phyloP scores from a whole-genome alignment of 2,888 invertebrate species.

The Brachyptera putata region DNA sequence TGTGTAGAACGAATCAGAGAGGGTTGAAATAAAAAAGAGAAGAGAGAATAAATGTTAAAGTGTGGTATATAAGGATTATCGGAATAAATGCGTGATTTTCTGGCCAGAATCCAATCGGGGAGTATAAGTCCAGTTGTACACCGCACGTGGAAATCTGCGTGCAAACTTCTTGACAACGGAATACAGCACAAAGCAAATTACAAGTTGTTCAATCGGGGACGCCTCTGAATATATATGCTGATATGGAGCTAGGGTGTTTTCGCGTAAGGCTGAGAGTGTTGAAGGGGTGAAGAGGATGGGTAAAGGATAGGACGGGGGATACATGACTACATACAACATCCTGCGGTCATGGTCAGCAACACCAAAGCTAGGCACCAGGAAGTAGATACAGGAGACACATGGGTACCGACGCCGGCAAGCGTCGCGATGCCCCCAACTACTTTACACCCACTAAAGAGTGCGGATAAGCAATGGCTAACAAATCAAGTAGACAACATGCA shows the following conservation, averaged over 20 bases:
- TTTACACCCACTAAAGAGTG: conserved; percentile 2
- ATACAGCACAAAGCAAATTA: conserved; percentile 22
- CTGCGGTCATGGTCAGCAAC: conserved; percentile 23
- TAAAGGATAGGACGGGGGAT: background rate
- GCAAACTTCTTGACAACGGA: conserved; percentile 26
- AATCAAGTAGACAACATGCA: conserved; percentile 2
- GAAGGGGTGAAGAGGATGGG: background rate
- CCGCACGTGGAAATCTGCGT: conserved; percentile 8
- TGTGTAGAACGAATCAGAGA: conserved; percentile 8
- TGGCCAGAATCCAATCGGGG: conserved; percentile 26
- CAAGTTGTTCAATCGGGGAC: conserved; percentile 18
- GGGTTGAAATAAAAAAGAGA: conserved; percentile 21
- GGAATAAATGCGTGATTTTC: conserved; percentile 27
- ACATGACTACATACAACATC: conserved; percentile 24
- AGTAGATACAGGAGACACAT: conserved; percentile 26
- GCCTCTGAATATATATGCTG: background rate
- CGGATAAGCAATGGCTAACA: too few relatives aligned
- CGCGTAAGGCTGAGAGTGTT: too few relatives aligned
- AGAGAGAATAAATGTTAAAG: conserved; percentile 14
- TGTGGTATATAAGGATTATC: conserved; percentile 21
- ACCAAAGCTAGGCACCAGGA: conserved; percentile 25
- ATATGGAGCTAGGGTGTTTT: too few relatives aligned
- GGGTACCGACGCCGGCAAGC: background rate
- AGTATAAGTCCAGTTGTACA: too few relatives aligned
- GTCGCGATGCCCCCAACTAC: background rate